A percentile compares a stretch with the other conserved stretches of the same genome.
Conservation (phyloP, 2,888 invertebrate genomes). For the Heliconius ethilla region DNA sequence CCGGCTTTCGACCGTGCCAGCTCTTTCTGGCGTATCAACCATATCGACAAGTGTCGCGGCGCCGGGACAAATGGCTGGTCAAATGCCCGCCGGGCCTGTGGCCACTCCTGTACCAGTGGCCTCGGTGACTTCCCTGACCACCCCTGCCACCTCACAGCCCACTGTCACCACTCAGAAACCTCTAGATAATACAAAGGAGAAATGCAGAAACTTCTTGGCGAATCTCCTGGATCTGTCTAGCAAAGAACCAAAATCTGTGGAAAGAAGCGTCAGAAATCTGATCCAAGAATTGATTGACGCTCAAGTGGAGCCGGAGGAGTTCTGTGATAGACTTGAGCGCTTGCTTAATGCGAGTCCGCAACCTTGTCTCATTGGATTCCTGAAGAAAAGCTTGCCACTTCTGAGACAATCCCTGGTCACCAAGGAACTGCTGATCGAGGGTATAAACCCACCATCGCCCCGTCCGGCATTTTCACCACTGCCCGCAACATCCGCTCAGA, state of each 20-base stretch:
- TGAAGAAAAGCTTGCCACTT: conserved; percentile 98
- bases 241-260: conserved; percentile 96
- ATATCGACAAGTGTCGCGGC: conserved; percentile 71
- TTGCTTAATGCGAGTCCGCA: conserved; percentile 98
- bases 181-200: conserved; percentile 95
- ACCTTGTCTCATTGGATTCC: conserved; percentile 98
- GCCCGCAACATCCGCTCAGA: conserved; percentile 56
- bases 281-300: conserved; percentile 98
- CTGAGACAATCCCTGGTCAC: conserved; percentile 94
- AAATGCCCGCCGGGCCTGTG: conserved; percentile 57
- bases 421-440: conserved; percentile 96
- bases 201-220: conserved; percentile 98
- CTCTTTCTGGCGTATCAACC: conserved; percentile 77
- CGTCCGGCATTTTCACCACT: conserved; percentile 64
- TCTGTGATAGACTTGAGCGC: conserved; percentile 96
- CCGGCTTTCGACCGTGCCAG: conserved; percentile 92
- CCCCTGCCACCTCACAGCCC: conserved; percentile 52
- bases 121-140: conserved; percentile 47
- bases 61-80: conserved; percentile 58
- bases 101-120: conserved; percentile 55
- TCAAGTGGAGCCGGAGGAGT: conserved; percentile 97
- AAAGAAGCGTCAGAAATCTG: conserved; percentile 94
- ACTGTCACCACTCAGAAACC: conserved; percentile 68
- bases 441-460: conserved; percentile 94
- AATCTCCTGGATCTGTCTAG: conserved; percentile 97